These are phyloP conservation scores for Macropodus opercularis DNA, from an alignment of 2,797 vertebrate genomes.

Conservation along the genomic window DNA sequence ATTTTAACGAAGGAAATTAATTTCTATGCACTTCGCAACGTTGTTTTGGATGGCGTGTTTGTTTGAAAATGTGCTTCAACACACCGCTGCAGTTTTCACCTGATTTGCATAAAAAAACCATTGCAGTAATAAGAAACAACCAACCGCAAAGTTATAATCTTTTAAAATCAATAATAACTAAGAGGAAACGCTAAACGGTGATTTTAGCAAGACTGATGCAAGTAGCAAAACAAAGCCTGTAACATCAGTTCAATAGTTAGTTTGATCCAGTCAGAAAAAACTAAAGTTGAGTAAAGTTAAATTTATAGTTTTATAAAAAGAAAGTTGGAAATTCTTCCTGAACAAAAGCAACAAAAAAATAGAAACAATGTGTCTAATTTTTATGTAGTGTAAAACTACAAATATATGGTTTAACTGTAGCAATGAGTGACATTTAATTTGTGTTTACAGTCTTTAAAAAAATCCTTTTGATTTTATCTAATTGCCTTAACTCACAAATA, in stretches of 20 bases:
- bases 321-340: no score
- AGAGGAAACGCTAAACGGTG: conserved; percentile 3
- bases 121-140: not conserved
- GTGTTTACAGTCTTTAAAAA: not conserved
- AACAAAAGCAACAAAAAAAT: no score
- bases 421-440: not conserved
- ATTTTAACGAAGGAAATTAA: no score
- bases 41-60: no score
- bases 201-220: not conserved
- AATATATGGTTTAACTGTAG: no score
- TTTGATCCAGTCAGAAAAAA: not conserved
- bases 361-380: no score
- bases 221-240: not conserved
- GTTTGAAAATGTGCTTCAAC: not conserved
- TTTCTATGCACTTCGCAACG: no score
- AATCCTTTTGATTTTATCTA: not conserved
- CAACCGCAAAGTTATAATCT: not conserved
- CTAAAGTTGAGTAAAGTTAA: no score
- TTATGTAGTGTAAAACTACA: no score
- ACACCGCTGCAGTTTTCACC: accelerated
- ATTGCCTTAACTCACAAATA: not conserved
- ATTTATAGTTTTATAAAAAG: no score
- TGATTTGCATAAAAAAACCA: not conserved
- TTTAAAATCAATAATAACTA: not conserved
- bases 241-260: accelerated